Conservation (phyloP, 2,113 vertebrate genomes). For the Syngnathus typhle region DNA sequence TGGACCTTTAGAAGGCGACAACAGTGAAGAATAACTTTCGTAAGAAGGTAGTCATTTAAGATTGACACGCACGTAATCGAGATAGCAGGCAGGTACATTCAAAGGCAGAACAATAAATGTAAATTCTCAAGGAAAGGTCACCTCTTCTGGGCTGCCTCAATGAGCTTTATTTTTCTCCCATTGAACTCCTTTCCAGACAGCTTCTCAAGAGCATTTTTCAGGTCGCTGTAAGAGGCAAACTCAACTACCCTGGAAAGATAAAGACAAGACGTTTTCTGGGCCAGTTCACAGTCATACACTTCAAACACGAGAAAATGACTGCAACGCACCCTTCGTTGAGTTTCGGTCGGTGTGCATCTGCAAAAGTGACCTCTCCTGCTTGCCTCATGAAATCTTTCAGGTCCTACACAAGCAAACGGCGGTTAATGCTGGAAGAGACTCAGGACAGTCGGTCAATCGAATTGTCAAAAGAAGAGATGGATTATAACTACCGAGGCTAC, state of each 20-base stretch:
- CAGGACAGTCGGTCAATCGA: constrained; percentile 68
- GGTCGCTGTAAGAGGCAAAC: constrained; percentile 91
- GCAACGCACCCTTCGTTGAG: constrained; percentile 85
- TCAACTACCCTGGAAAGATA: constrained; percentile 83
- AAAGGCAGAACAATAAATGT: neutral
- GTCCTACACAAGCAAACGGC: constrained; percentile 83
- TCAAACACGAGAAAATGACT: neutral
- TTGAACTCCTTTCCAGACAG: constrained; percentile 97
- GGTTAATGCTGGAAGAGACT: constrained; percentile 56
- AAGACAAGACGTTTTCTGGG: neutral
- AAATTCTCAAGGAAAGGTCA: constrained; percentile 45
- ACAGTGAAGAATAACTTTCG: neutral
- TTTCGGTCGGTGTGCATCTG: constrained; percentile 92
- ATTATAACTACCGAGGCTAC: constrained; percentile 55
- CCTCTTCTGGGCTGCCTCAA: constrained; percentile 91
- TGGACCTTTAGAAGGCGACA: constrained; percentile 67
- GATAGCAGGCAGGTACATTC: neutral
- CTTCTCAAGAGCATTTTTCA: constrained; percentile 96
- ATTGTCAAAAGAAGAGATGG: constrained; percentile 51
- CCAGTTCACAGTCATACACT: neutral
- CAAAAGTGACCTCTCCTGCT: constrained; percentile 97
- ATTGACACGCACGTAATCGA: too few relatives aligned
- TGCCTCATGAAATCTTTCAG: constrained; percentile 99
- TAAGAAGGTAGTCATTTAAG: neutral
- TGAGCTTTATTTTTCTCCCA: constrained; percentile 94